Base-by-base conservation (phyloP, 2,888 invertebrate genomes). In the Eubasilissa splendida region DNA sequence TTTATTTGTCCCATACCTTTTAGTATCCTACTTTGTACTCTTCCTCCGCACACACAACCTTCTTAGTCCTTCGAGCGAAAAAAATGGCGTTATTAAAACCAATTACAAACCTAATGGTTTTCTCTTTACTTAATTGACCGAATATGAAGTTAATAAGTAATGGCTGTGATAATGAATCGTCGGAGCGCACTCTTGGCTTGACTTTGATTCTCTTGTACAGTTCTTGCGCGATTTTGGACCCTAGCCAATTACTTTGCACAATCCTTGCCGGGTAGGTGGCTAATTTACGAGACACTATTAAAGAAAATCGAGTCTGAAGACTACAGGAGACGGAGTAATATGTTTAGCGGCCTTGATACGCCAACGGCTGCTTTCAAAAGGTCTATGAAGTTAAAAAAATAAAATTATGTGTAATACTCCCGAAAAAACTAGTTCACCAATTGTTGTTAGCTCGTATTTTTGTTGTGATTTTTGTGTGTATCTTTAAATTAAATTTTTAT, bases 171-270 rank as follows among this genome's bases (percentile, higher is more conserved):
- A 68, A 68, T 14, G 68, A 68, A 68, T 63, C 52, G 52, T 9
- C 50, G 52, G 50, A 5, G 12, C 68, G 12, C 42, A 14, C 8
- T 10, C 12, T 68, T 68, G 68, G 68, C 68, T 68, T 14, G 68
- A 14, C 14, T 68, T 10, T 50, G 42, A 42, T n/a, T 68, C 68
- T 68, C 68, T 68, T 68, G 68, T 52, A 50, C 68, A 10, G 68
- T 50, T 50, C 50, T 68, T 14, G 52, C 52, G 68, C 7, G 50
- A 50, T 4, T 5, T 14, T 68, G 68, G 68, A 33, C 14, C 8
- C 68, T 52, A 12, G 68, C 68, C 68, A 68, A 68, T 68, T 50
- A n/a, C 68, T 68, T 68, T 68, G 68, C 68, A 68, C 68, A 68
- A 68, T 68, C 50, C 68, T 50, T 14, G 52, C 50, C 68, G 68